These are phyloP conservation scores for Paramormyrops kingsleyae DNA, from an alignment of 2,113 vertebrate genomes.

Conservation along the genomic window DNA sequence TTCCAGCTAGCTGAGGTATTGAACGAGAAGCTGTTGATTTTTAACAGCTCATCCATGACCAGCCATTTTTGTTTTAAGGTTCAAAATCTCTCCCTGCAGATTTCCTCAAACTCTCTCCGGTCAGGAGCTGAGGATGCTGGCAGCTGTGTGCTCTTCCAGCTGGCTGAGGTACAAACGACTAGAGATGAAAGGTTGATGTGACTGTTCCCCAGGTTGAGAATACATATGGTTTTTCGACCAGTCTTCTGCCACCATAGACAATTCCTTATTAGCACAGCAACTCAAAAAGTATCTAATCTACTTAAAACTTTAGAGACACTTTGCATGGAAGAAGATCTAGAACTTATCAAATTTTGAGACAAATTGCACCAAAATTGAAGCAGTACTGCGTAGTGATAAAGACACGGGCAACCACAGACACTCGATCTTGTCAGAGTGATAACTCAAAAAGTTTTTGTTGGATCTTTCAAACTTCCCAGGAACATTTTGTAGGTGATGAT, in stretches of 20 bases:
- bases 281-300: not conserved
- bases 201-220: not conserved
- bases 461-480: not conserved
- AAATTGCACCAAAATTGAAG: not conserved
- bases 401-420: not conserved
- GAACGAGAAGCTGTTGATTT: not conserved
- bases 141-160: slow-evolving; percentile 72
- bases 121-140: slow-evolving; percentile 61
- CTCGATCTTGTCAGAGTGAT: not conserved
- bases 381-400: not conserved
- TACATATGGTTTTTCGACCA: not conserved
- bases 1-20: slow-evolving; percentile 75
- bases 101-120: slow-evolving; percentile 66
- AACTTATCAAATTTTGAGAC: not conserved
- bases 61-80: not conserved
- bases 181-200: not conserved
- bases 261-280: not conserved
- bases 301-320: not conserved
- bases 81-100: slow-evolving; percentile 38
- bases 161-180: slow-evolving; percentile 66
- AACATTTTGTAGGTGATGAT: not conserved
- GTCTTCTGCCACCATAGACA: not conserved
- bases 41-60: not conserved
- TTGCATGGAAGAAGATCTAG: not conserved
- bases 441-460: not conserved